Evolutionary conservation across 2,797 vertebrate species (phyloP), one percentile per base, ranked within the genome.

Genomic region (Bryconaethiops microstoma): DNA sequence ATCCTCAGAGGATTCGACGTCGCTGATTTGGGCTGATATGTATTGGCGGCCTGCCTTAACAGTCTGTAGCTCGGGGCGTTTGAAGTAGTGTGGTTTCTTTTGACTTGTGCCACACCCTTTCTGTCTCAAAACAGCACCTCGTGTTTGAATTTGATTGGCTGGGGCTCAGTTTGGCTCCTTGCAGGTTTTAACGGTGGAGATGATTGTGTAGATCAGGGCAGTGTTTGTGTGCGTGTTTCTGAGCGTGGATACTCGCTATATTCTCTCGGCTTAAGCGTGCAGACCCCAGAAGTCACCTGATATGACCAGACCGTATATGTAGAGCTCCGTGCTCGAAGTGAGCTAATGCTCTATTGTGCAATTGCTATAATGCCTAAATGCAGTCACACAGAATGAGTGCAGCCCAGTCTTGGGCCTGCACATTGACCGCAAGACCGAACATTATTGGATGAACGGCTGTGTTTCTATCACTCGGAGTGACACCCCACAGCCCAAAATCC

Each of bases 291-390:
- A 93, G 93, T 93, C 92, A 92, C 83, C 90, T 88, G 87, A 84
- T 91, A 92, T 93, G 92, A 93, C 91, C 93, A 91, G 92, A 94
- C 93, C 93, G 93, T 93, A 92, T 92, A 93, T 90, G 92, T 90
- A 93, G 92, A 92, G 92, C 92, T 91, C 92, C 90, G 88, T 90
- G 91, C 90, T 93, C 92, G 92, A 92, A 92, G 92, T 94, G 92
- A 92, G 92, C 92, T 93, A 92, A 93, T 92, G 89, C 90, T 89
- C 93, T 92, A 92, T 91, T 83, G 90, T 88, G 89, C 89, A 90
- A 92, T 92, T 91, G 89, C 85, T 90, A 90, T 94, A 94, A 93
- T 90, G 92, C 88, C 91, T 91, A 92, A 94, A 91, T 90, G 92
- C 84, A 79, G 92, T 91, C 92, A 93, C 93, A 93, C 92, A 93